Evolutionary conservation across 1,140 invertebrate genomes (phyloP), one percentile per base, ranked within the genome.

Genomic region (Sinella curviseta): DNA sequence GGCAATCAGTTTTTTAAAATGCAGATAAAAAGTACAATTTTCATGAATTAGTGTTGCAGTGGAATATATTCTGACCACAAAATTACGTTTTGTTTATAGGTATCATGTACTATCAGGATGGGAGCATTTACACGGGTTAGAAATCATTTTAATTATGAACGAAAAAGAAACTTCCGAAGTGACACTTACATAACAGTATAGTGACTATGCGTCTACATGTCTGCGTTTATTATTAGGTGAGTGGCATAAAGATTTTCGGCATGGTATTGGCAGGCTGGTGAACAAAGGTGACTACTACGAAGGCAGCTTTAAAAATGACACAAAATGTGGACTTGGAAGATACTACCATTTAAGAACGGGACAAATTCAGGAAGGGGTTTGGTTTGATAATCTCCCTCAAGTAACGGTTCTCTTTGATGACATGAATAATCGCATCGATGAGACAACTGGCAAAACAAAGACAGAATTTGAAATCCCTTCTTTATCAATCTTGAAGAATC

Each of bases 331-430:
- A 0, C 82, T 86, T 20, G 91, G 91, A 4, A 86, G 86, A 28
- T 92, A 88, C 85, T 90, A 90, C 84, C 90, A 92, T 84, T 85
- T 91, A 77, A 83, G 87, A 73, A 91, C 86, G 0, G 91, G 90
- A 0, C 90, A 91, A 84, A 80, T 91, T 39, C 90, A 92, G 82
- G 87, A 89, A 80, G 76, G 76, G 1, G 39, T 83, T 4, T 81
- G 82, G 82, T 76, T 60, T 14, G 26, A 55, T 26, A 77, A 81
- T 30, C 14, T 65, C 0, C 60, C 82, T 20, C 78, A 79, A 39
- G 77, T 78, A n/a, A 77, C 82, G 0, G 31, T 74, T 3, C 65
- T 83, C 36, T 48, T 36, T 31, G 78, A 80, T 60, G 82, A 83
- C 35, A 17, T 33, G 33, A 70, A 70, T 16, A 36, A 77, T 34